Base-by-base conservation (phyloP, 2,888 invertebrate species). In the Diabrotica balteata region DNA sequence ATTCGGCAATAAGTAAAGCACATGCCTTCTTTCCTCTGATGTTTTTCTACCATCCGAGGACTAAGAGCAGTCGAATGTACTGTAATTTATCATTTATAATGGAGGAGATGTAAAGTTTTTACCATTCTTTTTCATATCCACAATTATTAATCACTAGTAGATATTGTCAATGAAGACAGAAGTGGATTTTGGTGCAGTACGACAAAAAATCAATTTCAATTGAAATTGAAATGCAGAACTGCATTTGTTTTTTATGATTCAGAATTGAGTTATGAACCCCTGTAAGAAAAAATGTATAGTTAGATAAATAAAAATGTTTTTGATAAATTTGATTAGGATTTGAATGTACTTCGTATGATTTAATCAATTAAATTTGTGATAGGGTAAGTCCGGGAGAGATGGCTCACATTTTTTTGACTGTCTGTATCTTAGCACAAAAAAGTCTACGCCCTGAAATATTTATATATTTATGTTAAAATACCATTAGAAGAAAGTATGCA, bases 51-150 rank as follows among this genome's bases (percentile, higher is more conserved):
- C 70, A 70, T 72, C 70, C 71, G 69, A 64, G 67, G 69, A 68
- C 74, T 77, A 75, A 75, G 76, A 77, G 76, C 75, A 67, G 73
- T 71, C 72, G 73, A 75, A 75, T 75, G 72, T 75, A 76, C 73
- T 71, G 73, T 72, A 74, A 76, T 77, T 76, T 75, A 75, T 77
- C 77, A 77, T 77, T 74, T 73, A 75, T 76, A 76, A 75, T 77
- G 75, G 76, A 73, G 72, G 68, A 70, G 73, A 75, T 76, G 76
- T 75, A 72, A 66, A 74, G 72, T 76, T 76, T 76, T 76, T 75
- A 71, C 68, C 70, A 67, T 68, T 74, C 72, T 70, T 71, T 65
- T 67, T 72, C 62, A 67, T 65, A 68, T 72, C 63, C 57, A 59
- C 69, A 64, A 67, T 64, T 70, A 70, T 70, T 70, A 70, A 70